Conservation (phyloP, 2,797 vertebrate genomes). For the Hyperoplus immaculatus region DNA sequence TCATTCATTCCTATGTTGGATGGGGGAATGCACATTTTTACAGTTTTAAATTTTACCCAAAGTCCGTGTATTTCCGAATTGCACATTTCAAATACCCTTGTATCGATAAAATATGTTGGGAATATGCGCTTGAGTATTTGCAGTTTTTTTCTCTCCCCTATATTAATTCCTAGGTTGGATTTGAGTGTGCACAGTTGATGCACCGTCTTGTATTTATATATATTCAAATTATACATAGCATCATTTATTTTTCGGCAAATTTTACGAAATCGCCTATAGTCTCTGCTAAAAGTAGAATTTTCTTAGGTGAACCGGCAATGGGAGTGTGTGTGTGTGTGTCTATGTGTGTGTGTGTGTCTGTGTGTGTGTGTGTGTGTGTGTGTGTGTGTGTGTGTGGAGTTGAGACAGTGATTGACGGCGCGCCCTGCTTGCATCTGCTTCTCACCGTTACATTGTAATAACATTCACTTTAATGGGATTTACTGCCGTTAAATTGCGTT, state of each 20-base stretch:
- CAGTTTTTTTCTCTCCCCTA: too few relatives aligned
- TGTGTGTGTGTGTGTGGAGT: constrained; percentile 36
- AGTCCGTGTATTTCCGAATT: too few relatives aligned
- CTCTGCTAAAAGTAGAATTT: not conserved
- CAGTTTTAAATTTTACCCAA: constrained; percentile 1
- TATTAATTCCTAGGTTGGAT: too few relatives aligned
- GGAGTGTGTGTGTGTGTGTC: constrained; percentile 34
- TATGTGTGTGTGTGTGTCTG: too few relatives aligned
- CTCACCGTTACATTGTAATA: constrained; percentile 26
- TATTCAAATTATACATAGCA: not conserved
- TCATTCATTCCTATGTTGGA: constrained; percentile 8
- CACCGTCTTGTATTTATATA: not conserved
- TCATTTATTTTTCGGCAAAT: not conserved
- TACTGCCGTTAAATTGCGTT: constrained; percentile 15
- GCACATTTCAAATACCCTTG: too few relatives aligned
- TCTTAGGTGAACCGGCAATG: not conserved
- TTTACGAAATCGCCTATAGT: not conserved
- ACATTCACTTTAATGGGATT: constrained; percentile 50
- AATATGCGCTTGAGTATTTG: too few relatives aligned
- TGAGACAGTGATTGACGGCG: constrained; percentile 54
- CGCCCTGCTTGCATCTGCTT: constrained; percentile 54
- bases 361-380: too few relatives aligned
- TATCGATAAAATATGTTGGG: too few relatives aligned
- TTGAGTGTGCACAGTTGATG: too few relatives aligned
- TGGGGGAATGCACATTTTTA: not conserved